Percentiles rank a stretch among this genome's conserved stretches.
phyloP scores from a whole-genome alignment of 2,888 invertebrate species.

The Dexiosoma caninum region DNA sequence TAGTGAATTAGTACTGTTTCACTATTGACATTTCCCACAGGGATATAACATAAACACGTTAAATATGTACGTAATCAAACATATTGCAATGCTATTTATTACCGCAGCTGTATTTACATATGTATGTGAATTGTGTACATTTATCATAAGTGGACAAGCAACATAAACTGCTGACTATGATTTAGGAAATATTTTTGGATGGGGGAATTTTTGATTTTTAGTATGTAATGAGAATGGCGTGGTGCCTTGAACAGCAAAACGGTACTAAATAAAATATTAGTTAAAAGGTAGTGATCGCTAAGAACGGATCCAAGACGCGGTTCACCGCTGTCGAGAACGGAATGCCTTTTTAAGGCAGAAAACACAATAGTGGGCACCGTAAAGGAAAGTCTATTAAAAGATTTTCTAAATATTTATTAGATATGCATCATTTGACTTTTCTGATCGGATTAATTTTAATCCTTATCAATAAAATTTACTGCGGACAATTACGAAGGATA shows the following conservation, averaged over 20 bases:
- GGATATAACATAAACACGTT: too few species aligned
- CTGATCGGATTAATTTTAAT: not conserved
- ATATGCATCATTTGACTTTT: constrained; percentile 19
- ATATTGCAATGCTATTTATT: too few species aligned
- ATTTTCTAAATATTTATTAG: not conserved
- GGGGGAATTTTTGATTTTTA: constrained; percentile 17
- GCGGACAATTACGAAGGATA: constrained; percentile 73
- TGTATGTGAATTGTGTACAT: not conserved
- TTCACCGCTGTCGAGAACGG: constrained; percentile 54
- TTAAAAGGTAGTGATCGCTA: constrained; percentile 70
- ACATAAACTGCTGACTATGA: not conserved
- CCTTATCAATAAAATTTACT: constrained; percentile 1
- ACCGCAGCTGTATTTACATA: too few species aligned
- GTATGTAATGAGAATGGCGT: not conserved
- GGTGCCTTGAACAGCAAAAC: constrained; percentile 5
- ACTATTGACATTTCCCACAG: too few species aligned
- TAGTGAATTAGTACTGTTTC: too few species aligned
- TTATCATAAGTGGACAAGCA: not conserved
- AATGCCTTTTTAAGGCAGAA: constrained; percentile 36
- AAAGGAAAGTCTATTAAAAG: not conserved
- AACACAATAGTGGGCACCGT: not conserved
- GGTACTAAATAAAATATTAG: constrained; percentile 65
- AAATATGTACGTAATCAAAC: too few species aligned
- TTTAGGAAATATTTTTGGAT: constrained; percentile 2
- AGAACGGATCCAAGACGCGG: constrained; percentile 71